Percentiles rank a stretch among this genome's conserved stretches.
These are phyloP conservation scores for Parthenolecanium corni DNA, from an alignment of 2,888 invertebrate genomes.

Conservation along the genomic window DNA sequence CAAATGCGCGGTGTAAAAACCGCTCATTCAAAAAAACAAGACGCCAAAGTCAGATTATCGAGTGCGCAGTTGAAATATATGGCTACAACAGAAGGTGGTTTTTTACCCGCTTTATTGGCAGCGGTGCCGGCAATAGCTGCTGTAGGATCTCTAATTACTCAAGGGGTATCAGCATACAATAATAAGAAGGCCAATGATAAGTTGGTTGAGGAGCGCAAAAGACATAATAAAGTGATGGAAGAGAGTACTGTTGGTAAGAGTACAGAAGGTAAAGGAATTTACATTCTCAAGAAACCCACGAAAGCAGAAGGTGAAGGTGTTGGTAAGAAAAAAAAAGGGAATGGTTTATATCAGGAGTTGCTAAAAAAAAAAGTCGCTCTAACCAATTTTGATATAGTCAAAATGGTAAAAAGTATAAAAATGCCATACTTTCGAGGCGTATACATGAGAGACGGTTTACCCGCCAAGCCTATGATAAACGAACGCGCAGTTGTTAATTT, in stretches of 20 bases:
- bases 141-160: not conserved
- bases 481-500: conserved; percentile 33
- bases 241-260: not conserved
- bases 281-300: not conserved
- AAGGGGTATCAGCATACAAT: not conserved
- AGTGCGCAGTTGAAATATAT: not conserved
- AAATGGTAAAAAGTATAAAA: conserved; percentile 32
- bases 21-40: too few relatives aligned
- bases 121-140: not conserved
- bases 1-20: not conserved
- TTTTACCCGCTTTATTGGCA: not conserved
- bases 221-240: not conserved
- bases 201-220: not conserved
- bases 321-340: not conserved
- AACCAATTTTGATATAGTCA: too few relatives aligned
- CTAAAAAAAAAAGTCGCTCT: too few relatives aligned
- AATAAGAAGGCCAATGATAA: conserved; percentile 4
- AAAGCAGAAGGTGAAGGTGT: not conserved
- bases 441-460: conserved; percentile 32
- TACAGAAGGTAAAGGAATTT: too few relatives aligned
- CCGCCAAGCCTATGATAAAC: conserved; percentile 22
- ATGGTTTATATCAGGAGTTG: too few relatives aligned
- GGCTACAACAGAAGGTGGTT: not conserved
- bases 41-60: not conserved
- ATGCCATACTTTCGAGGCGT: too few relatives aligned